These are phyloP conservation scores for Henricia sp. DNA, from an alignment of 53 echinoderm and acorn worm species.

Conservation along the genomic window DNA sequence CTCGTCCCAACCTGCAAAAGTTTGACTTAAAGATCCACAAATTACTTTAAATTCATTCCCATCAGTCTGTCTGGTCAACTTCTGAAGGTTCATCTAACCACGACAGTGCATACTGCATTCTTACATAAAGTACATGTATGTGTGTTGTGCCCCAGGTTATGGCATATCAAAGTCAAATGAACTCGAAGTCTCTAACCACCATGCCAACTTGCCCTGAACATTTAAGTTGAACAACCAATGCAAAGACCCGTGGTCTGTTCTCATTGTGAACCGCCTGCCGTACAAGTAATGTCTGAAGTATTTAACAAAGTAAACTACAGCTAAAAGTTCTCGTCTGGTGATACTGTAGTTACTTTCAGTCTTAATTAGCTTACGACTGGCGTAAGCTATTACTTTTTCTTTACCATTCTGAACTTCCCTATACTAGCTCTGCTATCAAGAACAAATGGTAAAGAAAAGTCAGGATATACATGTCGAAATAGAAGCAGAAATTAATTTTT, in stretches of 20 bases:
- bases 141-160: constrained; percentile 23
- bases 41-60: background rate
- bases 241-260: constrained; percentile 35
- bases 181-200: background rate
- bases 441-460: too few species aligned
- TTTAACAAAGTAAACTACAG: background rate
- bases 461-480: too few species aligned
- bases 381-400: too few species aligned
- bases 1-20: background rate
- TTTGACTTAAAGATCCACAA: too few species aligned
- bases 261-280: background rate
- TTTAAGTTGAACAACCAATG: constrained; percentile 34
- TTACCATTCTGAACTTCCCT: too few species aligned
- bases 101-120: constrained; percentile 38
- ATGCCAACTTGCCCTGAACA: constrained; percentile 17
- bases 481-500: too few species aligned
- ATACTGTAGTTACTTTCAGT: constrained; percentile 8
- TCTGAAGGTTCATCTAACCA: background rate
- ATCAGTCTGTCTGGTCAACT: background rate
- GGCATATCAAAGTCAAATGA: background rate
- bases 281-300: constrained; percentile 7
- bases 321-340: constrained; percentile 15
- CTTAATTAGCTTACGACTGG: too few species aligned
- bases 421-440: too few species aligned
- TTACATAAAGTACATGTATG: too few species aligned